These are phyloP conservation scores for Brachynemurus nebulosus DNA, from an alignment of 2,888 invertebrate genomes.

Conservation along the genomic window DNA sequence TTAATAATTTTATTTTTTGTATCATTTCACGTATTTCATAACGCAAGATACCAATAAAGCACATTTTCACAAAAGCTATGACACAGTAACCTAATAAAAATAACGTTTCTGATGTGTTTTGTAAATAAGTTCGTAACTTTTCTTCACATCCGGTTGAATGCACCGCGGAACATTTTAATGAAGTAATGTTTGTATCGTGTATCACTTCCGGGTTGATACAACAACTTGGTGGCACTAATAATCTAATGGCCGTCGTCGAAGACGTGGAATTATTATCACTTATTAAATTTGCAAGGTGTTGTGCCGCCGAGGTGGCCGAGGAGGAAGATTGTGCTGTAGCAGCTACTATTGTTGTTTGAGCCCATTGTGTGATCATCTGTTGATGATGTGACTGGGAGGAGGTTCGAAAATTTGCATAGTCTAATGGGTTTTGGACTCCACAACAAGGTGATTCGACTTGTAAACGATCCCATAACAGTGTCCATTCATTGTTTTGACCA, in stretches of 20 bases:
- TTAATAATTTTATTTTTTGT: slow-evolving; percentile 72
- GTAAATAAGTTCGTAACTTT: slow-evolving; percentile 56
- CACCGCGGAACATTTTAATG: slow-evolving; percentile 25
- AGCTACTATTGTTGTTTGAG: slow-evolving; percentile 24
- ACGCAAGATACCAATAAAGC: slow-evolving; percentile 74
- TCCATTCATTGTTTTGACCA: slow-evolving; percentile 55
- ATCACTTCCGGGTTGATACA: slow-evolving; percentile 16
- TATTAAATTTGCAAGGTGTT: slow-evolving; percentile 34
- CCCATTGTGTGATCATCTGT: slow-evolving; percentile 21
- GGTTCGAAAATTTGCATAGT: slow-evolving; percentile 16
- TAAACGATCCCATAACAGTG: slow-evolving; percentile 62
- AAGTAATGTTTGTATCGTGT: slow-evolving; percentile 10
- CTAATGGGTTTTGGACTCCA: slow-evolving; percentile 40
- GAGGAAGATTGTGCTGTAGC: slow-evolving; percentile 13
- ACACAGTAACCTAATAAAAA: slow-evolving; percentile 75
- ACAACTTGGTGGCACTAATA: slow-evolving; percentile 26
- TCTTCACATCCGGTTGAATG: slow-evolving; percentile 56
- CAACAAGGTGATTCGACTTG: slow-evolving; percentile 66
- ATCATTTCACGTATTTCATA: slow-evolving; percentile 87
- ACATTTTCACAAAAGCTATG: slow-evolving; percentile 75
- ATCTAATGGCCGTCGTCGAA: slow-evolving; percentile 21
- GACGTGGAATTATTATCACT: slow-evolving; percentile 21
- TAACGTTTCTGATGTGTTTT: slow-evolving; percentile 65
- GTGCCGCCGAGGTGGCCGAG: slow-evolving; percentile 23
- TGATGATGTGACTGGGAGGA: slow-evolving; percentile 8